phyloP scores from a whole-genome alignment of 2,113 vertebrate genomes.

The Sprattus sprattus region DNA sequence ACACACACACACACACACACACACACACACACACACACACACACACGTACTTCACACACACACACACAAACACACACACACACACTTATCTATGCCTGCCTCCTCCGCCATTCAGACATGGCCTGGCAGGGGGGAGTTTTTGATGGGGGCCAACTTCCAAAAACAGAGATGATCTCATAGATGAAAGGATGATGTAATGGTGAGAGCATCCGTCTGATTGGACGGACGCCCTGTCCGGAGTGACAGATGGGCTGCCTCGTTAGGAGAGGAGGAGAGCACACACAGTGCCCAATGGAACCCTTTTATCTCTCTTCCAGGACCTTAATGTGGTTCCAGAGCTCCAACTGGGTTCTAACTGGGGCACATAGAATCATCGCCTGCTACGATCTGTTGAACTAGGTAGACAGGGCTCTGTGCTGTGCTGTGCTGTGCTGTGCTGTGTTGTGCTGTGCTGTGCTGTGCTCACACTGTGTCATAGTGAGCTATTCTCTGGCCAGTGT shows the following conservation, averaged over 20 bases:
- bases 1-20: background rate
- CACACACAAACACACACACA: background rate
- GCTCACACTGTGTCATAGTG: background rate
- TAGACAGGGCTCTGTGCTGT: background rate
- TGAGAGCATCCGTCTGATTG: conserved; percentile 5
- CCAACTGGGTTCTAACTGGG: background rate
- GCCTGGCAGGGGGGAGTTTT: background rate
- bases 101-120: background rate
- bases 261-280: background rate
- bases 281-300: background rate
- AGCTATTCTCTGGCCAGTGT: background rate
- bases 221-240: background rate
- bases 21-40: background rate
- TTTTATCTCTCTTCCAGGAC: conserved; percentile 8
- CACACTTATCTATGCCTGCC: background rate
- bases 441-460: background rate
- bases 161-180: background rate
- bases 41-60: conserved; percentile 1
- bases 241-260: background rate
- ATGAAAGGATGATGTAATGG: conserved; percentile 12
- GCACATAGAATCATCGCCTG: background rate
- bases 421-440: background rate
- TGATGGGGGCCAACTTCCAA: background rate
- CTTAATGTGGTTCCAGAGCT: background rate
- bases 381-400: background rate